These are phyloP conservation scores for Uloborus plumipes DNA, from an alignment of 2,888 invertebrate genomes.

Conservation along the genomic window DNA sequence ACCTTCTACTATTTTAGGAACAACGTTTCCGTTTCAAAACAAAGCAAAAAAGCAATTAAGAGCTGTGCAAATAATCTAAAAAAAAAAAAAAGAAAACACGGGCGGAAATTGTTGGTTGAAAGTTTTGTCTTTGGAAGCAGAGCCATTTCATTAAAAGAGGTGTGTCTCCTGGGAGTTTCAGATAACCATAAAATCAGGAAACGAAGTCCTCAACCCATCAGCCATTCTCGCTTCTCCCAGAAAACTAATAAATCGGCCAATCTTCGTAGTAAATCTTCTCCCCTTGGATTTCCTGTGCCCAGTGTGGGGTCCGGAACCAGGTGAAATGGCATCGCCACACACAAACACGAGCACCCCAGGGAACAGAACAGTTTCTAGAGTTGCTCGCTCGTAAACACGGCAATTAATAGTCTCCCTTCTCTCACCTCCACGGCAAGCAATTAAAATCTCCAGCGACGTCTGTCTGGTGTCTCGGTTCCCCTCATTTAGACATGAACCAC, in stretches of 20 bases:
- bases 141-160: no score
- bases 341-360: slow-evolving; percentile 15
- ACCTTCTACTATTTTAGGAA: no score
- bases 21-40: no score
- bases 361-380: slow-evolving; percentile 1
- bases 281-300: slow-evolving; percentile 30
- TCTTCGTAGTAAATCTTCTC: slow-evolving; percentile 23
- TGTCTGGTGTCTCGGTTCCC: slow-evolving; percentile 1
- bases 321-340: slow-evolving; percentile 44
- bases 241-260: slow-evolving; percentile 24
- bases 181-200: no score
- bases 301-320: slow-evolving; percentile 19
- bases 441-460: neutral
- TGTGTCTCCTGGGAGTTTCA: no score
- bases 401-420: slow-evolving; percentile 32
- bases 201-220: no score
- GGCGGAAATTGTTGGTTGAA: no score
- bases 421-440: slow-evolving; percentile 17
- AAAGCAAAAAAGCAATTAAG: no score
- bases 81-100: no score
- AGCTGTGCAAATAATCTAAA: no score
- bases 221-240: neutral
- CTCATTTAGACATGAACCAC: neutral
- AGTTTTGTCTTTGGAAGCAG: no score
- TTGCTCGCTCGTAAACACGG: slow-evolving; percentile 8